A percentile compares a stretch with the other conserved stretches of the same genome.
Evolutionary conservation across 2,888 invertebrate genomes (phyloP).

Genomic region (Scrobipalpa costella): DNA sequence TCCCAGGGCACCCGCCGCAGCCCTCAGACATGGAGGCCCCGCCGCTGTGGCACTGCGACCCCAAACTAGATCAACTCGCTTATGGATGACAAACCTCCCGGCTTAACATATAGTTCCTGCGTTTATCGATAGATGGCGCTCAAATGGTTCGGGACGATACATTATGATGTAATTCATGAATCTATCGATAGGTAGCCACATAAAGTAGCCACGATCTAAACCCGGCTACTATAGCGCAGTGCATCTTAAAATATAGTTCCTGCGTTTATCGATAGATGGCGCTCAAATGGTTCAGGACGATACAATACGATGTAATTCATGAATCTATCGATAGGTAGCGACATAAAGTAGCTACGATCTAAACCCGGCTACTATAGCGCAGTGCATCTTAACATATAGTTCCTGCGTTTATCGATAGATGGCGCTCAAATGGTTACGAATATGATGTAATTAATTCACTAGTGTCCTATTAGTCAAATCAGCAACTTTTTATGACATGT

Average conservation of each 20-base stretch:
- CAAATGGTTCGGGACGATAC: background rate
- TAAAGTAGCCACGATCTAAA: too few species aligned
- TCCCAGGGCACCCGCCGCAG: constrained; percentile 30
- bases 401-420: too few species aligned
- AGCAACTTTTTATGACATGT: too few species aligned
- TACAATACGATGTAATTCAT: background rate
- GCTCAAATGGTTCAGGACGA: background rate
- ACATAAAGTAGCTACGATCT: too few species aligned
- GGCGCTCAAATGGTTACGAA: too few species aligned
- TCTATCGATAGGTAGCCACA: too few species aligned
- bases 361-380: too few species aligned
- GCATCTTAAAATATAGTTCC: background rate
- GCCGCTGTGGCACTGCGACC: constrained; percentile 60
- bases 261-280: background rate
- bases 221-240: background rate
- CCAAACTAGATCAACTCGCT: constrained; percentile 50
- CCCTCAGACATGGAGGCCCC: constrained; percentile 50
- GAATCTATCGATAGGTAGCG: too few species aligned
- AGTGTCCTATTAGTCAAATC: too few species aligned
- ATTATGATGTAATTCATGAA: background rate
- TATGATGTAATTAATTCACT: too few species aligned
- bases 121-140: background rate
- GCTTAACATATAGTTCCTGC: background rate
- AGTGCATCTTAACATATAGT: too few species aligned
- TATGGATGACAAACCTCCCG: background rate